phyloP scores from a whole-genome alignment of 2,797 vertebrate genomes.

The Malacoctenus gilli region DNA sequence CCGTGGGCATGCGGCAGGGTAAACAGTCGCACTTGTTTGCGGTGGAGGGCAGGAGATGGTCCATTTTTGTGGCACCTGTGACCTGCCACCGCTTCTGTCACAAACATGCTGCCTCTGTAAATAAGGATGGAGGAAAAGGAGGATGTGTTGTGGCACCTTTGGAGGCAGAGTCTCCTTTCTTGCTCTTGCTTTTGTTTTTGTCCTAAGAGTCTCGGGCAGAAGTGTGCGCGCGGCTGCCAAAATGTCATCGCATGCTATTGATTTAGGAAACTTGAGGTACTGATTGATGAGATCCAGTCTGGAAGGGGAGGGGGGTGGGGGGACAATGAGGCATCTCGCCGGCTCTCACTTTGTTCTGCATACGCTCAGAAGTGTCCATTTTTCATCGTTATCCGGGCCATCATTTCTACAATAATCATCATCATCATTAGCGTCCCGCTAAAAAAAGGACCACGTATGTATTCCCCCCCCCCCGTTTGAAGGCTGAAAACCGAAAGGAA shows the following conservation, averaged over 20 bases:
- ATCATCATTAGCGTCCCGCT: neutral
- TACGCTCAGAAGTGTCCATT: neutral
- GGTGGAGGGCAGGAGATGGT: constrained; percentile 61
- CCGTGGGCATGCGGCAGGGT: constrained; percentile 55
- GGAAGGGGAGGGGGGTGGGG: too few species aligned
- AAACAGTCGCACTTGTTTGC: constrained; percentile 71
- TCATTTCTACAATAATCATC: constrained; percentile 10
- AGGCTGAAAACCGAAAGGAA: constrained; percentile 26
- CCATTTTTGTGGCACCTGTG: constrained; percentile 80
- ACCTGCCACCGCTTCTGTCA: constrained; percentile 65
- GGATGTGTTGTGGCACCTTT: constrained; percentile 51
- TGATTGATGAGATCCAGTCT: constrained; percentile 55
- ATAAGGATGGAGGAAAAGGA: constrained; percentile 65
- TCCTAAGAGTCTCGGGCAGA: constrained; percentile 32
- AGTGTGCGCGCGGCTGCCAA: constrained; percentile 43
- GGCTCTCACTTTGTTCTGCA: constrained; percentile 12
- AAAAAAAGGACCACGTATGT: neutral
- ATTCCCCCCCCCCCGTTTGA: neutral
- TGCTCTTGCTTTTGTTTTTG: constrained; percentile 3
- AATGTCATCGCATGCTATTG: constrained; percentile 51
- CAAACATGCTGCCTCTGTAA: constrained; percentile 68
- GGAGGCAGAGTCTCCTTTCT: constrained; percentile 29
- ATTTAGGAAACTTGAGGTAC: constrained; percentile 49
- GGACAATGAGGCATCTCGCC: constrained; percentile 17
- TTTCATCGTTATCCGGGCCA: neutral